Evolutionary conservation across 2,113 vertebrate genomes (phyloP).

Genomic region (Tricholaema leucomelas): DNA sequence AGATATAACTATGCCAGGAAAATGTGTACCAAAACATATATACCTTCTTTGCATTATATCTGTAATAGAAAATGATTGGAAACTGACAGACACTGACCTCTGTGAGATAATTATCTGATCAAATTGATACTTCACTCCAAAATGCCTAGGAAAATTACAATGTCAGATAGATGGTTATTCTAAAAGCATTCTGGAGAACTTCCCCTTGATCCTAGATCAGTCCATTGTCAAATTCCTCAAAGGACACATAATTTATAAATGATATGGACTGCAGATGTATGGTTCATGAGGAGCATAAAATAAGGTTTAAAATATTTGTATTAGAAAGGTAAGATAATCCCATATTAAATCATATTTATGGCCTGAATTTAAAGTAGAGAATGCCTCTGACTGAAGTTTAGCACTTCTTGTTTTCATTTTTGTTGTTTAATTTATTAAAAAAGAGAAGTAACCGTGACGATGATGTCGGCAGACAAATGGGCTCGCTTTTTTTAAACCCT

Average conservation of each 20-base stretch:
- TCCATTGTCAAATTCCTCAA: slow-evolving; percentile 50
- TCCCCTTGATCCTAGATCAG: slow-evolving; percentile 31
- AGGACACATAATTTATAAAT: slow-evolving; percentile 48
- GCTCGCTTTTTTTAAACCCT: neutral
- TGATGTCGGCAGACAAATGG: slow-evolving; percentile 2
- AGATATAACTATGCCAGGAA: neutral
- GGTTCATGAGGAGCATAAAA: slow-evolving; percentile 41
- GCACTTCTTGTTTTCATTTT: neutral
- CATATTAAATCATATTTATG: slow-evolving; percentile 41
- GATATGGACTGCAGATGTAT: slow-evolving; percentile 28
- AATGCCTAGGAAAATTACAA: slow-evolving; percentile 33
- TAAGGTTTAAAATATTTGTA: slow-evolving; percentile 26
- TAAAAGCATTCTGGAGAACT: neutral
- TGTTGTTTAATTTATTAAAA: neutral
- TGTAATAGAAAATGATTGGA: slow-evolving; percentile 33
- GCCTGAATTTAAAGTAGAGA: neutral
- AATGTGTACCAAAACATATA: neutral
- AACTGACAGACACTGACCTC: slow-evolving; percentile 9
- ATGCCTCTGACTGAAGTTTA: neutral
- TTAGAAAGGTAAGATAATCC: slow-evolving; percentile 24
- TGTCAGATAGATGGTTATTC: slow-evolving; percentile 47
- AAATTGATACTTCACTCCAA: slow-evolving; percentile 51
- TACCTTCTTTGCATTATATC: neutral
- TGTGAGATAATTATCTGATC: slow-evolving; percentile 34
- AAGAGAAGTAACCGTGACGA: neutral